These are phyloP conservation scores for Gymnocypris eckloni DNA, from an alignment of 2,797 vertebrate species.

Conservation along the genomic window DNA sequence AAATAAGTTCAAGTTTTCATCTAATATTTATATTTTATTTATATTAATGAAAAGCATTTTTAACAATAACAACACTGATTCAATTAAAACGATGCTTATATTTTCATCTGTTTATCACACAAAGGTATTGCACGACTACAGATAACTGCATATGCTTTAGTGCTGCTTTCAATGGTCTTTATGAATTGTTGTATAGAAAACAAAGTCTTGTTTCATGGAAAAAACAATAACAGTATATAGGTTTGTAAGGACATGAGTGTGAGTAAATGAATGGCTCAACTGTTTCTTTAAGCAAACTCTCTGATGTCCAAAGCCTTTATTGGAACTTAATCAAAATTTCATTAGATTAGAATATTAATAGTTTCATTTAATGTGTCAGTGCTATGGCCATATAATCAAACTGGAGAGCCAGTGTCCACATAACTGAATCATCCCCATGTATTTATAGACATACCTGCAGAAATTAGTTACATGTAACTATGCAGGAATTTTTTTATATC, in stretches of 20 bases:
- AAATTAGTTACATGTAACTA: neutral
- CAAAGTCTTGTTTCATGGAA: neutral
- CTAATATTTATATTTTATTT: neutral
- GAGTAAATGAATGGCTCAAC: neutral
- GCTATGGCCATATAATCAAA: neutral
- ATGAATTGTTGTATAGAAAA: neutral
- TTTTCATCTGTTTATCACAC: neutral
- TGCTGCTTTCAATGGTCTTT: neutral
- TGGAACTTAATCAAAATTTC: neutral
- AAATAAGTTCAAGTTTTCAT: neutral
- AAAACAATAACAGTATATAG: neutral
- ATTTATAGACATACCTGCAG: neutral
- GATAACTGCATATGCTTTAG: constrained; percentile 22
- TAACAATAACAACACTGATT: neutral
- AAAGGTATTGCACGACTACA: neutral
- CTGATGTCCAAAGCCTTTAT: constrained; percentile 16
- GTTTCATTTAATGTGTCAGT: neutral
- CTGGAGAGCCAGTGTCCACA: neutral
- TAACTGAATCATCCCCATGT: neutral
- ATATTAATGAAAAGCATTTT: neutral
- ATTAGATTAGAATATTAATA: constrained; percentile 22
- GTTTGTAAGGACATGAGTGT: neutral
- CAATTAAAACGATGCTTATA: neutral
- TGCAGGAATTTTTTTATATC: neutral
- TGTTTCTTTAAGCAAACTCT: constrained; percentile 34